Percentiles rank a stretch among this genome's conserved stretches.
Evolutionary conservation across 2,797 vertebrate genomes (phyloP).

Genomic region (Simalia tracyae): DNA sequence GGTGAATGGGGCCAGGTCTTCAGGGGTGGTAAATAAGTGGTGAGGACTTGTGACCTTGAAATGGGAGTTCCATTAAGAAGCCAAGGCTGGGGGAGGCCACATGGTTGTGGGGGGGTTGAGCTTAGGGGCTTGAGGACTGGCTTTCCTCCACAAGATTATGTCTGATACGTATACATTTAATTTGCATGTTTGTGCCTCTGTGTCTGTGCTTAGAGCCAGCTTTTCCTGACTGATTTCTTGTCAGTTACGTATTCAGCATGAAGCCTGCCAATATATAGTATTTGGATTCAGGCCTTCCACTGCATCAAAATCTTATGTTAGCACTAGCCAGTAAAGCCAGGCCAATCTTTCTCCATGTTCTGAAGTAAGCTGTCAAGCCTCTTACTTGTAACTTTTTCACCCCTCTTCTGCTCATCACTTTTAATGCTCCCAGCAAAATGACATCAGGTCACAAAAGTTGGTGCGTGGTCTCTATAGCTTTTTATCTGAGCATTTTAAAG

Average conservation of each 20-base stretch:
- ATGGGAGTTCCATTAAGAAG: not conserved
- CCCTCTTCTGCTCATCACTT: not conserved
- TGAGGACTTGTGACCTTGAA: not conserved
- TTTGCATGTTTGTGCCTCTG: not conserved
- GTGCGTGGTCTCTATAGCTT: not conserved
- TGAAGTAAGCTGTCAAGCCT: not conserved
- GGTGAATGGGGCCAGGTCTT: not conserved
- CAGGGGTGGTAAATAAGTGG: not conserved
- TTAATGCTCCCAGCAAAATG: not conserved
- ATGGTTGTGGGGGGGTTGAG: not conserved
- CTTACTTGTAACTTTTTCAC: not conserved
- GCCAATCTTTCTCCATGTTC: not conserved
- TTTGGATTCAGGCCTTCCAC: not conserved
- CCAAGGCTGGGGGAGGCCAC: not conserved
- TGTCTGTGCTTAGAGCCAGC: not conserved
- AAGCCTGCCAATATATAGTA: not conserved
- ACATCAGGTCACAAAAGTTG: not conserved
- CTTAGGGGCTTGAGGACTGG: not conserved
- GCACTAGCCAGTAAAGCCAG: not conserved
- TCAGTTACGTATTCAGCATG: not conserved
- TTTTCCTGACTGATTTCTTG: not conserved
- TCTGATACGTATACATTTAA: not conserved
- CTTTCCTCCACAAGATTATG: not conserved
- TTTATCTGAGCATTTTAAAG: not conserved
- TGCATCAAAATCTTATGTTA: not conserved